Evolutionary conservation across 92 coral and sea anemone species (phyloP).

Genomic region (Scolanthus callimorphus): DNA sequence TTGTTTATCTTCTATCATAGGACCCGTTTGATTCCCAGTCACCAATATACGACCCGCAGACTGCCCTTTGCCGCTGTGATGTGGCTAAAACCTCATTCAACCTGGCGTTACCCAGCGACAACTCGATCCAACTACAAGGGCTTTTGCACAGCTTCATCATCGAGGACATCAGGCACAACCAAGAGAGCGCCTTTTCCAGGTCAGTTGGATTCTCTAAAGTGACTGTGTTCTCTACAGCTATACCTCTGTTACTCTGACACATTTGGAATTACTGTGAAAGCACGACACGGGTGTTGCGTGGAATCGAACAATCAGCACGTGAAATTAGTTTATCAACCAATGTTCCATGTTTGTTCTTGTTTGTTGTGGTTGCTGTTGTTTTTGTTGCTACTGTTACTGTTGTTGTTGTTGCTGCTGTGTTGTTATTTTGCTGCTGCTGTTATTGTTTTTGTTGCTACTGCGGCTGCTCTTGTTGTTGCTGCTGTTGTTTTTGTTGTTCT

Average conservation of each 20-base stretch:
- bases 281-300: too few relatives aligned
- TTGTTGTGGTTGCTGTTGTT: too few relatives aligned
- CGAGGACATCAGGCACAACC: conserved; percentile 80
- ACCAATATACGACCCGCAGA: conserved; percentile 51
- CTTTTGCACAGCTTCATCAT: conserved; percentile 71
- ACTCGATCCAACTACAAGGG: conserved; percentile 73
- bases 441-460: background rate
- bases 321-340: too few relatives aligned
- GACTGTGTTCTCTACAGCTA: too few relatives aligned
- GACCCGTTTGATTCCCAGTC: conserved; percentile 85
- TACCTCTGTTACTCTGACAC: too few relatives aligned
- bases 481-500: background rate
- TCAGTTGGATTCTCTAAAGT: too few relatives aligned
- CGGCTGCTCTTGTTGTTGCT: background rate
- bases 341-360: too few relatives aligned
- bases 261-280: too few relatives aligned
- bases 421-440: background rate
- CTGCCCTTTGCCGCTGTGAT: conserved; percentile 67
- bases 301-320: too few relatives aligned
- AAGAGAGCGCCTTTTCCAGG: conserved; percentile 87
- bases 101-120: conserved; percentile 67
- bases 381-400: too few relatives aligned
- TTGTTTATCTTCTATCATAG: conserved; percentile 26
- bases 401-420: too few relatives aligned
- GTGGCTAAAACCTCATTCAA: conserved; percentile 67